Base-by-base conservation (phyloP, 2,797 vertebrate species). In the Ptychobarbus kaznakovi region DNA sequence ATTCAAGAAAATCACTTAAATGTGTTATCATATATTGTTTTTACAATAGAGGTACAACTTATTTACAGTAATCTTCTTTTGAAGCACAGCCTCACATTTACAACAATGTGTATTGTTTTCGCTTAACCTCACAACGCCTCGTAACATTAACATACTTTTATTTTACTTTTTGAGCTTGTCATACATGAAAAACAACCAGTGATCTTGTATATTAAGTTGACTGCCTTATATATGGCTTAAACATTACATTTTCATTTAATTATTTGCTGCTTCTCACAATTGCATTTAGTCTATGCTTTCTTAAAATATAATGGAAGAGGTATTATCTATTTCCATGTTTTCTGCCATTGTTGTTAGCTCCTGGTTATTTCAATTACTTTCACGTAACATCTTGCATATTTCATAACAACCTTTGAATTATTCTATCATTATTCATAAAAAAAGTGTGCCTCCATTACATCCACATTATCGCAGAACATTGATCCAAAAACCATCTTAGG, bases 101-200 rank as follows among this genome's bases (percentile, higher is more conserved):
- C 35, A 51, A 35, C 25, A 6, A 56, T 56, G 11, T 35, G 20
- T 32, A 32, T 12, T 16, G 10, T 25, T 61, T 25, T 25, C 91
- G 78, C 76, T 92, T 95, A 94, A 44, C 38, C 15, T 0, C 44
- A 65, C 35, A 4, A 3, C 4, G 11, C 22, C 8, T 46, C 0
- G 0, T 44, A 5, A 32, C 44, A 32, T 51, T 32, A 2, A 0
- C 1, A 18, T 75, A 4, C n/a, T 32, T 53, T 51, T 7, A 53
- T 22, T 53, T 22, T 53, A 35, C 16, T 22, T 44, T 25, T 25
- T 25, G 22, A 74, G 32, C 15, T 16, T n/a, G 18, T 12, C 11
- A n/a, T 51, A 11, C 13, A 40, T 2, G 4, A 32, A 79, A 10
- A 20, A 79, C 3, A 65, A 22, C 20, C 9, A 32, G 40, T 44